These are phyloP conservation scores for Kuschelorhynchus macadamiae DNA, from an alignment of 2,888 invertebrate species.

Conservation along the genomic window DNA sequence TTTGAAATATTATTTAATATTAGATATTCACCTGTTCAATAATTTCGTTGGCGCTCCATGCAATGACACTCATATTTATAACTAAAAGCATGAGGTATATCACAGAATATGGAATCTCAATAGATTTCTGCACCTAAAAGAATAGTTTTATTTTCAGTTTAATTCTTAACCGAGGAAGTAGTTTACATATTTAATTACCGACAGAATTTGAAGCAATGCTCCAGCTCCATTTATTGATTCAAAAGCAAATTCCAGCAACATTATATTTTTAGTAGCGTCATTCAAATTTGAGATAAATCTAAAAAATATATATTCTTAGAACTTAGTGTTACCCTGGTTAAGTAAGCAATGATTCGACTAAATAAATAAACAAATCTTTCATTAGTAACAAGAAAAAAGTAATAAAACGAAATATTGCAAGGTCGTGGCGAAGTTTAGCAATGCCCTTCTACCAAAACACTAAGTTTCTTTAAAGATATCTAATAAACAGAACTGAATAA, in stretches of 20 bases:
- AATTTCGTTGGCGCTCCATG: constrained; percentile 24
- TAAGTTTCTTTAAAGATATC: no score
- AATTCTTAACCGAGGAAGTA: no score
- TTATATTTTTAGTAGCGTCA: constrained; percentile 21
- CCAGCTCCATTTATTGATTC: constrained; percentile 30
- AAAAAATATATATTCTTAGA: constrained; percentile 4
- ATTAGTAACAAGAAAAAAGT: no score
- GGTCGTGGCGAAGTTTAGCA: no score
- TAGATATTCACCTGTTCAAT: constrained; percentile 6
- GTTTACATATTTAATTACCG: constrained; percentile 7
- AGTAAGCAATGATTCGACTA: no score
- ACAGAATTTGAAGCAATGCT: constrained; percentile 24
- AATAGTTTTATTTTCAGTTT: background rate
- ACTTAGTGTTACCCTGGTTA: no score
- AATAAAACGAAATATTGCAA: no score
- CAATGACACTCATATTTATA: background rate
- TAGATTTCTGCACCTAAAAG: constrained; percentile 5
- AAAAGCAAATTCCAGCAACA: constrained; percentile 15
- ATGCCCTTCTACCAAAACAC: no score
- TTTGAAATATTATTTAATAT: no score
- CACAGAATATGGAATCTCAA: constrained; percentile 15
- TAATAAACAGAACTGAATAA: no score
- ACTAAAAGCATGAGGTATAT: constrained; percentile 8
- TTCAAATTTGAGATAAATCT: constrained; percentile 25
- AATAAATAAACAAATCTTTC: no score